A percentile compares a stretch with the other conserved stretches of the same genome.
Evolutionary conservation across 35 echinoderm and acorn worm species (phyloP).

Genomic region (Ophioderma brevispina): DNA sequence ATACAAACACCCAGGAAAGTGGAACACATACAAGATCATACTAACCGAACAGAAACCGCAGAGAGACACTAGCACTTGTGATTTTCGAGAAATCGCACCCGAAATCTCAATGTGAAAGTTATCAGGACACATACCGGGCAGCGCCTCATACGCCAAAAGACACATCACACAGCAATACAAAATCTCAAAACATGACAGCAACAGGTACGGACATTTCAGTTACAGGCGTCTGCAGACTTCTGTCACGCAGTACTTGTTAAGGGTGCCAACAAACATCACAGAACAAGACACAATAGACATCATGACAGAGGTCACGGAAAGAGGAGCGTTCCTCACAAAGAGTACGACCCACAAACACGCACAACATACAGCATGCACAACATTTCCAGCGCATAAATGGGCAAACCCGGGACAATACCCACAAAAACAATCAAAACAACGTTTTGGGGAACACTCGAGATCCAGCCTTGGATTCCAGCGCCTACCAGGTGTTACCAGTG

Average conservation of each 20-base stretch:
- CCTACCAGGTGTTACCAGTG: constrained; percentile 8
- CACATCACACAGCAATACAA: not conserved
- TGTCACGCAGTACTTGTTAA: not conserved
- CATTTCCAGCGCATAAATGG: not conserved
- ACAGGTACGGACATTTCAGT: not conserved
- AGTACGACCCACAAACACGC: not conserved
- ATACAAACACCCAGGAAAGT: too few species aligned
- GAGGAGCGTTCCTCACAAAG: not conserved
- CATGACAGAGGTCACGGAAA: not conserved
- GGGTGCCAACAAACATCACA: not conserved
- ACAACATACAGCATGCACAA: not conserved
- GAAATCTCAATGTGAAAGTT: not conserved
- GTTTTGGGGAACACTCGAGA: not conserved
- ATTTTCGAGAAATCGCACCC: not conserved
- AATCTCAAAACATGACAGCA: not conserved
- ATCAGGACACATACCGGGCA: not conserved
- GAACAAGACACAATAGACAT: not conserved
- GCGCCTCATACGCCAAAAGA: not conserved
- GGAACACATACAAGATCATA: not conserved
- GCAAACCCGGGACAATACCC: not conserved
- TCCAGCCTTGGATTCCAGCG: not conserved
- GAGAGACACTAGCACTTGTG: not conserved
- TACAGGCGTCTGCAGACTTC: not conserved
- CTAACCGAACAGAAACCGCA: not conserved
- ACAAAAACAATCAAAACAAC: not conserved